phyloP scores from a whole-genome alignment of 2,888 invertebrate species.

The Oconnorella tubifera region DNA sequence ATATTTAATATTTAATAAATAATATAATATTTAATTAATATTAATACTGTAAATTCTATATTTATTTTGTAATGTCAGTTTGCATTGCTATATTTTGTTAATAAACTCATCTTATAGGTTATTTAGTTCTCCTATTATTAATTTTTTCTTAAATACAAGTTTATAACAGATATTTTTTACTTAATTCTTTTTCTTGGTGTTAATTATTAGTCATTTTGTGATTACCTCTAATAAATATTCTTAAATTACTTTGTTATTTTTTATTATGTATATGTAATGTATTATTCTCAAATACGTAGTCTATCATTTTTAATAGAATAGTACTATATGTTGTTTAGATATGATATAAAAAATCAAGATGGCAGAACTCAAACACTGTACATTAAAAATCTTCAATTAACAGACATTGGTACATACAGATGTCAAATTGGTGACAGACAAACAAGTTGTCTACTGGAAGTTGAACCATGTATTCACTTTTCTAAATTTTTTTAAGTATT shows the following conservation, averaged over 20 bases:
- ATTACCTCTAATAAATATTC: neutral
- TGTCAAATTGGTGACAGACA: slow-evolving; percentile 56
- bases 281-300: neutral
- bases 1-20: too few relatives aligned
- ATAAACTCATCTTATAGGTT: too few relatives aligned
- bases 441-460: slow-evolving; percentile 44
- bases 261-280: neutral
- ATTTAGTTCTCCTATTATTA: too few relatives aligned
- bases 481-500: neutral
- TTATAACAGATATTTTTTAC: too few relatives aligned
- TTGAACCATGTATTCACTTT: slow-evolving; percentile 45
- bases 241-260: neutral
- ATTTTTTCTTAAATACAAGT: too few relatives aligned
- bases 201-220: too few relatives aligned
- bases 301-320: neutral
- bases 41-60: too few relatives aligned
- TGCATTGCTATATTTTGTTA: too few relatives aligned
- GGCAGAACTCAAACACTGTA: slow-evolving; percentile 88
- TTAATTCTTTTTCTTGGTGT: too few relatives aligned
- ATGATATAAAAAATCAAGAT: slow-evolving; percentile 76
- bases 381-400: slow-evolving; percentile 60
- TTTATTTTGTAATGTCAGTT: too few relatives aligned
- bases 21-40: too few relatives aligned
- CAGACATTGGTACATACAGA: slow-evolving; percentile 57
- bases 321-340: slow-evolving; percentile 56